Base-by-base conservation (phyloP, 2,888 invertebrate species). In the Drosophila conformis region DNA sequence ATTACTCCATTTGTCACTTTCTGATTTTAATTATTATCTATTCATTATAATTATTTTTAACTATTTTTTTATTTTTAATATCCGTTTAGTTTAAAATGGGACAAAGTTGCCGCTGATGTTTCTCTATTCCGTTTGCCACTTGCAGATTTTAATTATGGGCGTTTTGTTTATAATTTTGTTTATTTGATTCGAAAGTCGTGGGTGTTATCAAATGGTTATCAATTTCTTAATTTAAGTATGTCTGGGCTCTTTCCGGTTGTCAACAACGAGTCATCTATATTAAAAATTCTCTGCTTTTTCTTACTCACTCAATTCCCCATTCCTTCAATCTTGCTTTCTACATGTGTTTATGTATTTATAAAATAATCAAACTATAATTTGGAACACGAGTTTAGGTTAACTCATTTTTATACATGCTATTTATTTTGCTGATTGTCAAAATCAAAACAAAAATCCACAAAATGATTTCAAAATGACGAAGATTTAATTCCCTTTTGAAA, bases 161-260 rank as follows among this genome's bases (percentile, higher is more conserved):
- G 18, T 51, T 51, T 62, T 63, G 21, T n/a, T 59, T 66, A 42
- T 25, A 60, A 60, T 70, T 73, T 59, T 81, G 48, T 82, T 73
- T 75, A 63, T 48, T 66, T 68, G 64, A 69, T 79, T 69, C 56
- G 59, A 89, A 80, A 83, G 83, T 87, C 80, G 86, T 84, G 86
- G 86, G 86, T 84, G 86, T 87, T 89, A 87, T 89, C 86, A 87
- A 78, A 21, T 81, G 86, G 88, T 86, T 87, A 86, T 88, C 84
- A 86, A 63, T 78, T 60, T 64, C 64, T 66, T 36, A 66, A 63
- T 76, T 67, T 54, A 65, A 73, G 68, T 64, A 73, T 72, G 86
- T 87, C 86, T 87, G 82, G 86, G 33, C 46, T 74, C 75, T 80
- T 87, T 87, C 86, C 87, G 86, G 89, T 87, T 87, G 89, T 70